Base-by-base conservation (phyloP, 2,797 vertebrate genomes). In the Enteromius thamalakanensis region DNA sequence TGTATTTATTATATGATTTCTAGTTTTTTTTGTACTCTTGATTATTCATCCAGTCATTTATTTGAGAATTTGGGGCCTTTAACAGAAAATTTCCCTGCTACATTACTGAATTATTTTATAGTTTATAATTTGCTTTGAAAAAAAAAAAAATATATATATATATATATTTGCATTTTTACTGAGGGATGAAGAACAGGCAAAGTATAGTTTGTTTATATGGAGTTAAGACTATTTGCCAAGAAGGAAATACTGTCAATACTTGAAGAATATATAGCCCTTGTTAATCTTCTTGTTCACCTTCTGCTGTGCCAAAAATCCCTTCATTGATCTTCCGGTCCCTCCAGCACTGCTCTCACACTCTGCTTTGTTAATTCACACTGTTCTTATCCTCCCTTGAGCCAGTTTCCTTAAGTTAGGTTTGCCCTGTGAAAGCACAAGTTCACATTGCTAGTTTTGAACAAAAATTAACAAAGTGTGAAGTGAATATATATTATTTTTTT, bases 251-350 rank as follows among this genome's bases (percentile, higher is more conserved):
- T 29, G 34, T 45, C 79, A 49, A 32, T 72, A 53, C 10, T 11
- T 23, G 12, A 40, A 49, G 19, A 81, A 81, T 26, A 62, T 17
- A 6, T 19, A 29, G 32, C 42, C 42, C 17, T 14, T 64, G 55
- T 19, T 37, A n/a, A 8, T 51, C 19, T 74, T 4, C 11, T 29
- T 72, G n/a, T 40, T 29, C 29, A 19, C 47, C 26, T 15, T 40
- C 12, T 65, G 14, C 67, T 12, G 5, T 51, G 23, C 29, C 64
- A 65, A 81, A 82, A 79, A 69, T 79, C 40, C 37, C 19, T 75
- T 81, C 14, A 86, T 85, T 85, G 29, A 83, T 81, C 51, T 26
- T 83, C 21, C 55, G 19, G 4, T 32, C 45, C 68, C 29, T 64
- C 37, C 21, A 70, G 64, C 58, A 84, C 26, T 21, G 8, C 40